Conservation (phyloP, 2,797 vertebrate species). For the Falco biarmicus region DNA sequence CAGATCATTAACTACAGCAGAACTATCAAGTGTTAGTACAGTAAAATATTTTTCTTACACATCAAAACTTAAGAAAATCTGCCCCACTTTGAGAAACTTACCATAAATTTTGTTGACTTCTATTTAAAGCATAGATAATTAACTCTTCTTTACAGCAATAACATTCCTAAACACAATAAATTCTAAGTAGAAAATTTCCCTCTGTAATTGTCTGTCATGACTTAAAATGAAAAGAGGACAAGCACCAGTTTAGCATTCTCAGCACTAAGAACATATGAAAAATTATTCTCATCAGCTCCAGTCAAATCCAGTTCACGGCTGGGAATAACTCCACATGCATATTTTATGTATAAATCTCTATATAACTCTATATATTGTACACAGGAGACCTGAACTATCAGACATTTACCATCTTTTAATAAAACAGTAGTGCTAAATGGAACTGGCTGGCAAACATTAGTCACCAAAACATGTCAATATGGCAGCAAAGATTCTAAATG, state of each 20-base stretch:
- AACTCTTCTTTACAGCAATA: constrained; percentile 62
- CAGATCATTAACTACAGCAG: not conserved
- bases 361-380: constrained; percentile 67
- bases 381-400: constrained; percentile 71
- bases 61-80: constrained; percentile 28
- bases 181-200: constrained; percentile 51
- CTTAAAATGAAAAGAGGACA: constrained; percentile 70
- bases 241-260: constrained; percentile 55
- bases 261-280: constrained; percentile 56
- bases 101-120: constrained; percentile 56
- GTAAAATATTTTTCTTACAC: not conserved
- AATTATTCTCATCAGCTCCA: constrained; percentile 50
- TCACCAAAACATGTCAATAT: constrained; percentile 58
- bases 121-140: constrained; percentile 66
- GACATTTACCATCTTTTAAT: constrained; percentile 73
- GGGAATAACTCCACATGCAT: constrained; percentile 67
- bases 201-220: constrained; percentile 56
- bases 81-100: constrained; percentile 22
- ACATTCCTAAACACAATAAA: constrained; percentile 59
- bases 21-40: not conserved
- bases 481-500: constrained; percentile 44
- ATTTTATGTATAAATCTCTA: constrained; percentile 76
- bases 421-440: constrained; percentile 62
- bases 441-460: constrained; percentile 57
- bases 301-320: constrained; percentile 63